Conservation (phyloP, 2,113 vertebrate species). For the Poeciliopsis turrubarensis region DNA sequence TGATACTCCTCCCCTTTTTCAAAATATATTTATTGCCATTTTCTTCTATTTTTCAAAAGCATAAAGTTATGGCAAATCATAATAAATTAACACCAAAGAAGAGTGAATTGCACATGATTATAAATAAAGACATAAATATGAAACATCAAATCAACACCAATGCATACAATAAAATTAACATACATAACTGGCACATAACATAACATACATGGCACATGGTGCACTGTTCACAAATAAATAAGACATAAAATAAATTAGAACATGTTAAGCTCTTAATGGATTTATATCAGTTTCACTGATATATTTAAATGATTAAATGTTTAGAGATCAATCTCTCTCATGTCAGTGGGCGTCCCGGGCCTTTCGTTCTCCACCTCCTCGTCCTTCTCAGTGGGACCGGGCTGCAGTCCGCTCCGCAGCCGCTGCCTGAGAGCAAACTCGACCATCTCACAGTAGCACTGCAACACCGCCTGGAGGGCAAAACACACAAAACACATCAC, state of each 20-base stretch:
- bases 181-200: slow-evolving; percentile 30
- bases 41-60: slow-evolving; percentile 44
- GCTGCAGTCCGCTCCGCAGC: slow-evolving; percentile 64
- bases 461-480: slow-evolving; percentile 71
- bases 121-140: slow-evolving; percentile 77
- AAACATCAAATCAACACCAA: slow-evolving; percentile 35
- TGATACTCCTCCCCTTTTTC: slow-evolving; percentile 57
- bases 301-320: slow-evolving; percentile 44
- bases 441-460: slow-evolving; percentile 81
- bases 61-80: slow-evolving; percentile 33
- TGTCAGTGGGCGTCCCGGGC: slow-evolving; percentile 79
- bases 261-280: slow-evolving; percentile 45
- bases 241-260: slow-evolving; percentile 68
- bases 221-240: slow-evolving; percentile 67
- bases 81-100: slow-evolving; percentile 71
- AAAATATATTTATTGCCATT: slow-evolving; percentile 68
- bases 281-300: slow-evolving; percentile 81
- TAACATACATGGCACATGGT: slow-evolving; percentile 53
- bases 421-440: slow-evolving; percentile 76
- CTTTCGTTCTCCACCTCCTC: slow-evolving; percentile 74
- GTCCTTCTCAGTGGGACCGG: slow-evolving; percentile 54
- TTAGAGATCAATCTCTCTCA: slow-evolving; percentile 82
- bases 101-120: slow-evolving; percentile 59
- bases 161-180: slow-evolving; percentile 45
- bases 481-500: neutral